Evolutionary conservation across 2,113 vertebrate species (phyloP), one percentile per base, ranked within the genome.

Genomic region (Ascaphus truei): DNA sequence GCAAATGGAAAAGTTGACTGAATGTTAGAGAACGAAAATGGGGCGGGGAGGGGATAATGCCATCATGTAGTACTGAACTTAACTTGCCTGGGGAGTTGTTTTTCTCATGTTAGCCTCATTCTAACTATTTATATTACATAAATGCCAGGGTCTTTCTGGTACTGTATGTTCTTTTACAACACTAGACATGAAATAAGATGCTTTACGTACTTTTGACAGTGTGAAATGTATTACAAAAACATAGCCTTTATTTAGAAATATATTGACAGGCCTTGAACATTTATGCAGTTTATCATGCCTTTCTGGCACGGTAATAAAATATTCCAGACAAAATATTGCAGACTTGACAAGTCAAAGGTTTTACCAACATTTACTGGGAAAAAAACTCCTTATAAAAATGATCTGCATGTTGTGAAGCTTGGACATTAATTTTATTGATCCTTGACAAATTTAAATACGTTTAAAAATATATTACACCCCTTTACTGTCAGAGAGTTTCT

Each of bases 271-370:
- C 20, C 43, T n/a, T 3, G 43, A 23, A 62, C 41, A 62, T 30
- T 62, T 47, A 34, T 4, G 13, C 43, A 50, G 41, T 62, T 48
- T 22, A 31, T 62, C 60, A 62, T 48, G 16, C 29, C n/a, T 62
- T 30, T 62, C 34, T 62, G 43, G 33, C 58, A 61, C 13, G 39
- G n/a, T 26, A 61, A 61, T 61, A 47, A 61, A 61, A 43, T 45
- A 61, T 61, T 9, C 16, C 15, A 45, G n/a, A 26, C 26, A 61
- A 47, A 45, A 30, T 45, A 61, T 31, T 45, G 26, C 39, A 61
- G 36, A 43, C 34, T n/a, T n/a, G 11, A 59, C 58, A 47, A 61
- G 58, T 20, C 6, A 27, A 47, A 43, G 23, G 26, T 61, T 27
- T 61, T 30, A 30, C 30, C 39, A 47, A 27, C 20, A 15, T 25